Conservation (phyloP, 2,888 invertebrate genomes). For the Actias luna region DNA sequence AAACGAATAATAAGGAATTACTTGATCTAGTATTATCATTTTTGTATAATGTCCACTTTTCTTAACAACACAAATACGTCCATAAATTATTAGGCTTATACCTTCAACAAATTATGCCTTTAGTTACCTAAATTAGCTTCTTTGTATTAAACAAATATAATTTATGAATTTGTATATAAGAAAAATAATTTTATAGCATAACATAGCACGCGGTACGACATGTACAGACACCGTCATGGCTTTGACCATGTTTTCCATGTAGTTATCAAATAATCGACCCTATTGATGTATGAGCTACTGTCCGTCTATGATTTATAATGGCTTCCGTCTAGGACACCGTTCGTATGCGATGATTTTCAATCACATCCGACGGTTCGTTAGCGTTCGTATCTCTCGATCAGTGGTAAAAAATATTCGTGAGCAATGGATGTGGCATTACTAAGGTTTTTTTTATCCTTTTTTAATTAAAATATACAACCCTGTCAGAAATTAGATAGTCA, state of each 20-base stretch:
- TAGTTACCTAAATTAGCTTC: neutral
- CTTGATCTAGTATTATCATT: no score
- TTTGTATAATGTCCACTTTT: no score
- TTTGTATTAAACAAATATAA: neutral
- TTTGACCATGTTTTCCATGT: conserved; percentile 59
- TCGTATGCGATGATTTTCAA: conserved; percentile 79
- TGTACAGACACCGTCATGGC: conserved; percentile 31
- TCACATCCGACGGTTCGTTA: conserved; percentile 80
- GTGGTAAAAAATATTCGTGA: conserved; percentile 27
- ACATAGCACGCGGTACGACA: conserved; percentile 12
- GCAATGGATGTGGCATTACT: conserved; percentile 47
- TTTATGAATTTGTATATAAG: neutral
- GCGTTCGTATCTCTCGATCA: conserved; percentile 65
- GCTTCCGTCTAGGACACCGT: conserved; percentile 80
- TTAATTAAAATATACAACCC: neutral
- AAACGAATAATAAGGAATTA: no score
- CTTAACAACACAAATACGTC: no score
- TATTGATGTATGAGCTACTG: conserved; percentile 79
- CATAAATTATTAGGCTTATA: no score
- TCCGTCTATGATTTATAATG: conserved; percentile 75
- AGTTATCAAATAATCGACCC: conserved; percentile 78
- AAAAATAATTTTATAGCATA: neutral
- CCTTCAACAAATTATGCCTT: neutral
- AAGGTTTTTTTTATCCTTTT: conserved; percentile 10
- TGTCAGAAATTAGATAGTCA: neutral